phyloP scores from a whole-genome alignment of 2,113 vertebrate genomes.

The Antidorcas marsupialis region DNA sequence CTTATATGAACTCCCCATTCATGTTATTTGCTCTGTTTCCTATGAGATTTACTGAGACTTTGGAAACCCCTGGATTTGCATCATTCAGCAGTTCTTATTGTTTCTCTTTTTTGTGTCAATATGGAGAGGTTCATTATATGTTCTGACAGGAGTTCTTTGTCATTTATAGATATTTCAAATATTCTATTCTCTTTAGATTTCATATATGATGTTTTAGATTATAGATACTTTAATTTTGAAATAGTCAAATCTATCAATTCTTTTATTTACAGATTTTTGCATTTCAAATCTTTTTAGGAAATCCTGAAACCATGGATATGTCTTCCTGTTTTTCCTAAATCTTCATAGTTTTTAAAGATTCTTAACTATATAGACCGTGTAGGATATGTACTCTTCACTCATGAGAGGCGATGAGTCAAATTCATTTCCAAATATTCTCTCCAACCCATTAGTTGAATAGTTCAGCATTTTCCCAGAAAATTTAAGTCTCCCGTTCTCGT shows the following conservation, averaged over 20 bases:
- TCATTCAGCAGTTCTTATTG: too few relatives aligned
- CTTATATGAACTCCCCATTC: not conserved
- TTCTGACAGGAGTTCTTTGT: not conserved
- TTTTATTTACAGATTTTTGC: not conserved
- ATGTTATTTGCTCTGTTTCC: not conserved
- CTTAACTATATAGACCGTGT: not conserved
- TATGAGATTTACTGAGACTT: not conserved
- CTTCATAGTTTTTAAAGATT: not conserved
- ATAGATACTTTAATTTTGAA: not conserved
- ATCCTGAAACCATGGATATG: not conserved
- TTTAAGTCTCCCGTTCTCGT: not conserved
- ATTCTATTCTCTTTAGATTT: not conserved
- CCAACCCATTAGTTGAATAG: not conserved
- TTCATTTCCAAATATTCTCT: not conserved
- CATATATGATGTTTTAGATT: not conserved
- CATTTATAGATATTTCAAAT: not conserved
- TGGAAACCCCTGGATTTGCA: not conserved
- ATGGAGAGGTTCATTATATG: not conserved
- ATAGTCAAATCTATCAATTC: not conserved
- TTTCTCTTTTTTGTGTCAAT: not conserved
- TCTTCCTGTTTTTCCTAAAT: not conserved
- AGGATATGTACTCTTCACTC: not conserved
- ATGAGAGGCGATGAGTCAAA: not conserved
- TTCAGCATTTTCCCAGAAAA: not conserved
- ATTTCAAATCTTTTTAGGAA: not conserved